Base-by-base conservation (phyloP, 2,888 invertebrate species). In the Epistrophella euchroma region DNA sequence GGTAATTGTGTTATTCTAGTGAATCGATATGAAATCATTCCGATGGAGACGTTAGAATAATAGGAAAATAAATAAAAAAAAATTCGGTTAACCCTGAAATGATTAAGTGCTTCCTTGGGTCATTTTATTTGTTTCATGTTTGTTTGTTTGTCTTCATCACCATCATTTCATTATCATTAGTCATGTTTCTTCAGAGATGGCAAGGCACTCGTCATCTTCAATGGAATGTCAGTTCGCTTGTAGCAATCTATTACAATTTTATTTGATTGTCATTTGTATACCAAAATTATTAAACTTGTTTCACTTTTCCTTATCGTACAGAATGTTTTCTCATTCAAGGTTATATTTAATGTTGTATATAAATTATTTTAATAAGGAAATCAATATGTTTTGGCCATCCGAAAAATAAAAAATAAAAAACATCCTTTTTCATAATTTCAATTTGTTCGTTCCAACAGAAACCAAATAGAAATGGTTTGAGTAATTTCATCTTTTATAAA, bases 1-100 rank as follows among this genome's bases (percentile, higher is more conserved):
- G 17, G 80, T 66, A 76, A 75, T 75, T 45, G 64, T 37, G 28
- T 79, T 72, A 84, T 75, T 72, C 66, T 50, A 32, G 58, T 19
- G 32, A 47, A 66, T 45, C 66, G 11, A 62, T 35, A 52, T 50
- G 15, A 47, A 10, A 76, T 56, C 25, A 19, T 50, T 40, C 37
- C 45, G 55, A 52, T 47, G 13, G 11, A 55, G 55, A 62, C 47
- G 56, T 19, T 50, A n/a, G 35, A 70, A 64, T 60, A 78, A 78
- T 47, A 55, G 70, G 55, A 25, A 58, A 73, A 64, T 73, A 79
- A 47, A 60, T 19, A 52, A 22, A 50, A 37, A 13, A 40, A 79
- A 84, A 84, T 79, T 79, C 70, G 75, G 75, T 84, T 79, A 84
- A 79, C 79, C 62, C 22, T 64, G 64, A 79, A 50, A 62, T 68